Percentiles rank a stretch among this genome's conserved stretches.
phyloP scores from a whole-genome alignment of 2,113 vertebrate species.

The Aptenodytes patagonicus region DNA sequence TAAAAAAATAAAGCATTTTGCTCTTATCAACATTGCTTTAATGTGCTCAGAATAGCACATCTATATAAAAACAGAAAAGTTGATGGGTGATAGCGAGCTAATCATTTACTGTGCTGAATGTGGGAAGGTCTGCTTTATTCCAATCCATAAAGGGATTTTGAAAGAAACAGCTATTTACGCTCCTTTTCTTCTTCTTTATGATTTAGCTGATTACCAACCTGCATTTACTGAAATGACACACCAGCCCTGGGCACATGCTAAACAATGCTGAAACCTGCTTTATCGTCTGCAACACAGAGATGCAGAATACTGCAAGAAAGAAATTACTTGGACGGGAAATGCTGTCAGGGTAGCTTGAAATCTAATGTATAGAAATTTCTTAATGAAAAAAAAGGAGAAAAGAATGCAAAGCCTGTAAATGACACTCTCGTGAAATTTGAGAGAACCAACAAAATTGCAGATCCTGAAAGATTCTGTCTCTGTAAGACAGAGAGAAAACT shows the following conservation, averaged over 20 bases:
- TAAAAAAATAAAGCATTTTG: slow-evolving; percentile 36
- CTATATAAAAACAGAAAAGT: neutral
- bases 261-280: neutral
- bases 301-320: neutral
- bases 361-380: neutral
- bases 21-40: slow-evolving; percentile 44
- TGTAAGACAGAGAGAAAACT: neutral
- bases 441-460: neutral
- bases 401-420: neutral
- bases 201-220: neutral
- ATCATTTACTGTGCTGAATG: neutral
- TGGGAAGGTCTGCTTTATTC: neutral
- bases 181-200: neutral
- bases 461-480: neutral
- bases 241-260: neutral
- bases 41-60: neutral
- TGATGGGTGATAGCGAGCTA: neutral
- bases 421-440: neutral
- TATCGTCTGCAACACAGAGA: neutral
- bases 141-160: neutral
- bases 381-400: neutral
- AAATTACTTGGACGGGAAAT: neutral
- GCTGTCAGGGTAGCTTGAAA: neutral
- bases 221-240: neutral
- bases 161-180: neutral